phyloP scores from a whole-genome alignment of 2,113 vertebrate genomes.

The Stomatorhinus ivindoensis region DNA sequence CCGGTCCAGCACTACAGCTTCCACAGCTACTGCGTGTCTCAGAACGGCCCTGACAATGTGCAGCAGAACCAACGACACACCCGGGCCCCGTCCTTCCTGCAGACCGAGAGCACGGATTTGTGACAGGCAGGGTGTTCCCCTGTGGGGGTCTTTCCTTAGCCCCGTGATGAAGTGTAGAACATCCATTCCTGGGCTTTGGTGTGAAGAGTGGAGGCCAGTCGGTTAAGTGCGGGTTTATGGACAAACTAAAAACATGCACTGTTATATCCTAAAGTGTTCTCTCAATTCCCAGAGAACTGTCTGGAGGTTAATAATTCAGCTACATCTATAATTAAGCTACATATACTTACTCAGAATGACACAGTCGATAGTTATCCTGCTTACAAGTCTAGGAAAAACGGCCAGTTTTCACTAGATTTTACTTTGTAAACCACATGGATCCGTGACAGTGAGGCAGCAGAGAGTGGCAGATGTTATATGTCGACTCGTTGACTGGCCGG shows the following conservation, averaged over 20 bases:
- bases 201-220: background rate
- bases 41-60: constrained; percentile 64
- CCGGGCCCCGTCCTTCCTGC: constrained; percentile 69
- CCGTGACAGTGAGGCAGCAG: background rate
- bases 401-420: background rate
- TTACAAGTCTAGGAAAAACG: background rate
- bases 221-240: background rate
- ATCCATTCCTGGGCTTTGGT: background rate
- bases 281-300: background rate
- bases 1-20: constrained; percentile 50
- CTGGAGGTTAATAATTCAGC: background rate
- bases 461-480: background rate
- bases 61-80: constrained; percentile 62
- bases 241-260: background rate
- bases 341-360: background rate
- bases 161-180: background rate
- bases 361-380: background rate
- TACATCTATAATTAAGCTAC: background rate
- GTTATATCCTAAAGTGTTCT: background rate
- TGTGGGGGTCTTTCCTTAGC: background rate
- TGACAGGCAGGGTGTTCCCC: constrained; percentile 36
- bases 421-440: background rate
- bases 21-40: constrained; percentile 58
- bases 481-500: background rate
- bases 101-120: constrained; percentile 75